Evolutionary conservation across 2,113 vertebrate species (phyloP).

Genomic region (Psilopsiagon aurifrons): DNA sequence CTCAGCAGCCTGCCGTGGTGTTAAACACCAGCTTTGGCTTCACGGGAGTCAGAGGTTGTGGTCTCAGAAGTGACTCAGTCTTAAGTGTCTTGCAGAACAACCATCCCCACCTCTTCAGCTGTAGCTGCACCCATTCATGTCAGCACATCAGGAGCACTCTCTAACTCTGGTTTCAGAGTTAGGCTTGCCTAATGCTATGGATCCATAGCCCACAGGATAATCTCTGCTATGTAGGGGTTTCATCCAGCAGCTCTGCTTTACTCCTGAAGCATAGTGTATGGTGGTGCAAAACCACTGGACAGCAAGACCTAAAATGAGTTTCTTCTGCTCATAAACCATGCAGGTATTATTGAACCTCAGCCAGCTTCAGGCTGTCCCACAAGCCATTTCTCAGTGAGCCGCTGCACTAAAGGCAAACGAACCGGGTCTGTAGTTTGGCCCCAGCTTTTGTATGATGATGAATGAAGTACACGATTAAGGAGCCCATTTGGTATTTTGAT

Average conservation of each 20-base stretch:
- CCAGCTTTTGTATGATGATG: neutral
- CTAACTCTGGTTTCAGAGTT: neutral
- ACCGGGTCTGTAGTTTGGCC: neutral
- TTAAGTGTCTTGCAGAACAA: neutral
- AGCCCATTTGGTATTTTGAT: neutral
- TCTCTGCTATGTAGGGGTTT: neutral
- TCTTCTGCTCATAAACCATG: neutral
- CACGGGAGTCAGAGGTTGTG: accelerated
- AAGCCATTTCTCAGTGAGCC: neutral
- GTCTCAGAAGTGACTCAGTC: neutral
- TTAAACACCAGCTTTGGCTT: accelerated
- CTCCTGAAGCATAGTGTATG: neutral
- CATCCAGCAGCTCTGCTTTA: neutral
- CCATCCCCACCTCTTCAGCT: no score
- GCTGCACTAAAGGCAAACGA: neutral
- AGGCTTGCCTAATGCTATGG: accelerated
- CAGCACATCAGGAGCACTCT: neutral
- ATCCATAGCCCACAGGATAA: neutral
- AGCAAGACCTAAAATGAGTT: neutral
- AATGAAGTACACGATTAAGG: neutral
- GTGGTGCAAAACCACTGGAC: neutral
- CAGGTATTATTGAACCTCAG: neutral
- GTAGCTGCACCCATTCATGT: neutral
- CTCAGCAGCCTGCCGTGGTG: accelerated
- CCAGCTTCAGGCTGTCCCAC: neutral